Evolutionary conservation across 1,140 invertebrate species (phyloP).

Genomic region (Cydia pomonella): DNA sequence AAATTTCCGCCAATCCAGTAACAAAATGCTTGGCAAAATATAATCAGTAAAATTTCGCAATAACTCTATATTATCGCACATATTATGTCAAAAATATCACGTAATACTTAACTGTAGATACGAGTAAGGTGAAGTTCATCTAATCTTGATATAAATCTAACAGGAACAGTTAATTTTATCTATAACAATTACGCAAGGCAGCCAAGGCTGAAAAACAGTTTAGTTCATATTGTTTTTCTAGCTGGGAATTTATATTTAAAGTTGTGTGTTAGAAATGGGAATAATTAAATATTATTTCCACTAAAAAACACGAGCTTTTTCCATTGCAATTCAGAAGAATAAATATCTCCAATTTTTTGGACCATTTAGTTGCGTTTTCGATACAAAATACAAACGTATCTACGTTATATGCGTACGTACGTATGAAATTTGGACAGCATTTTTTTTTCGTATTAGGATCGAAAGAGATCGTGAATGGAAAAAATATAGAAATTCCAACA

Average conservation of each 20-base stretch:
- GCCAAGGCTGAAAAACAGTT: constrained; percentile 16
- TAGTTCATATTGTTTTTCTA: not conserved
- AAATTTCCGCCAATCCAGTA: not conserved
- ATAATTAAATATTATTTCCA: no score
- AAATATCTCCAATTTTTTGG: no score
- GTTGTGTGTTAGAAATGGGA: no score
- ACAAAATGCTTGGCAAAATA: not conserved
- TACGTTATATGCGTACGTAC: no score
- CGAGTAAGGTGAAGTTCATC: constrained; percentile 48
- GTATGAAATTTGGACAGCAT: no score
- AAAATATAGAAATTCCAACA: no score
- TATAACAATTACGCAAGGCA: constrained; percentile 18
- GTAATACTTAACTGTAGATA: constrained; percentile 36
- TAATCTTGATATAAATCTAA: constrained; percentile 35
- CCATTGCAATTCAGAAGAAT: no score
- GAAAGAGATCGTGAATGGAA: no score
- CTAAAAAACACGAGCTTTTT: no score
- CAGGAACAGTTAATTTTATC: constrained; percentile 24
- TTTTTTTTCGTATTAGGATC: no score
- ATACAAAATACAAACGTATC: no score
- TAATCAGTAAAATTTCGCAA: constrained; percentile 29
- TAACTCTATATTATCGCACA: not conserved
- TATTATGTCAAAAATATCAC: constrained; percentile 40
- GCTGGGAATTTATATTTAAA: not conserved
- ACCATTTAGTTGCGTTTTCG: no score